Conservation (phyloP, 2,797 vertebrate species). For the Apodemus agrarius region DNA sequence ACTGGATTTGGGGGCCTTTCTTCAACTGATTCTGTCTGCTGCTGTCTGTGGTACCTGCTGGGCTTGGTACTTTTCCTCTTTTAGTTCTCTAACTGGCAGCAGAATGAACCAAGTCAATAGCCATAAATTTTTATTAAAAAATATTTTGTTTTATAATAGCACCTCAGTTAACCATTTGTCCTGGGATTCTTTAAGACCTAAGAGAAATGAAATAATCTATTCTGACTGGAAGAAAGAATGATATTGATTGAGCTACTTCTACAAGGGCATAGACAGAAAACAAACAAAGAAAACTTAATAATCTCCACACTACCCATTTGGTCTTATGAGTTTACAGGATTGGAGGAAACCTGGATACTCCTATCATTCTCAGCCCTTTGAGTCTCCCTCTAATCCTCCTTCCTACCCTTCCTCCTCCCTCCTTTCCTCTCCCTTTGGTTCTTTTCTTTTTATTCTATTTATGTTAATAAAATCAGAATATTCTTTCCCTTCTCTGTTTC, state of each 20-base stretch:
- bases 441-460: neutral
- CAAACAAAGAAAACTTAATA: neutral
- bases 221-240: neutral
- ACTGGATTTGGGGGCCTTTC: neutral
- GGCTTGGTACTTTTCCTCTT: neutral
- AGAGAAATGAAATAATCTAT: neutral
- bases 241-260: neutral
- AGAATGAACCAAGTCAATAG: neutral
- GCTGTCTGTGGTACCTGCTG: neutral
- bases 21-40: neutral
- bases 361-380: too few relatives aligned
- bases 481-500: neutral
- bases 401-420: rapidly evolving
- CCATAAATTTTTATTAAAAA: too few relatives aligned
- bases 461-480: neutral
- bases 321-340: neutral
- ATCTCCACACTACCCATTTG: neutral
- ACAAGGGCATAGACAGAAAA: neutral
- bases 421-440: neutral
- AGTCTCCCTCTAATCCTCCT: too few relatives aligned
- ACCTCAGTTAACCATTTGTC: neutral
- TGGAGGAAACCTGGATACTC: neutral
- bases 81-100: neutral
- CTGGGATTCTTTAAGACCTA: neutral
- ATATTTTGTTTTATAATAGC: too few relatives aligned